phyloP scores from a whole-genome alignment of 1,140 invertebrate species.

The Armadillidium nasatum region DNA sequence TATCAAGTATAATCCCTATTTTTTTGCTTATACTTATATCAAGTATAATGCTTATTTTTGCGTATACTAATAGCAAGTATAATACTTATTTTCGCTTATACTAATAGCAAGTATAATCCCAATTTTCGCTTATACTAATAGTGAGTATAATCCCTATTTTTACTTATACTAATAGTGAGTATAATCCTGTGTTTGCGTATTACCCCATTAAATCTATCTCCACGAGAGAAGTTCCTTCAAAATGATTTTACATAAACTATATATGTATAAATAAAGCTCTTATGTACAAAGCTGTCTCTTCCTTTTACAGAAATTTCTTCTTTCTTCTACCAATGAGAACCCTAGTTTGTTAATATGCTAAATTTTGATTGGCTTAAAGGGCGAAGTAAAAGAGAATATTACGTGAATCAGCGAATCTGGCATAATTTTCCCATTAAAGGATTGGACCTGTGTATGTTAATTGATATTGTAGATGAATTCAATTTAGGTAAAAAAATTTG shows the following conservation, averaged over 20 bases:
- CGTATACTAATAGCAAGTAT: too few species aligned
- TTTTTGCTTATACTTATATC: too few species aligned
- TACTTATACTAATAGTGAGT: too few species aligned
- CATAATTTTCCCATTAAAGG: conserved; percentile 13
- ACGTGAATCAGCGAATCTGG: neutral
- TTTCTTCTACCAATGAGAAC: neutral
- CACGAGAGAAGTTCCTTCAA: neutral
- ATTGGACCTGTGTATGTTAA: neutral
- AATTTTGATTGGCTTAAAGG: neutral
- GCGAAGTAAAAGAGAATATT: conserved; percentile 4
- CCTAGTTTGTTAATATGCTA: neutral
- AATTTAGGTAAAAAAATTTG: neutral
- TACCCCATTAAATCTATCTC: neutral
- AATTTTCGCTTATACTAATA: too few species aligned
- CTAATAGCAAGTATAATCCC: too few species aligned
- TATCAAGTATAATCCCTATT: too few species aligned
- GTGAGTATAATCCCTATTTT: too few species aligned
- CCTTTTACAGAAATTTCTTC: neutral
- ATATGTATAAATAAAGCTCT: neutral
- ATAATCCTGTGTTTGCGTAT: neutral
- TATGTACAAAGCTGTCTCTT: neutral
- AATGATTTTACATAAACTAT: neutral
- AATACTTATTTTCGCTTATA: too few species aligned
- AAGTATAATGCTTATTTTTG: too few species aligned
- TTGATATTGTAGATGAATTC: conserved; percentile 6